Evolutionary conservation across 1,140 invertebrate genomes (phyloP).

Genomic region (Zaprionus camerounensis): DNA sequence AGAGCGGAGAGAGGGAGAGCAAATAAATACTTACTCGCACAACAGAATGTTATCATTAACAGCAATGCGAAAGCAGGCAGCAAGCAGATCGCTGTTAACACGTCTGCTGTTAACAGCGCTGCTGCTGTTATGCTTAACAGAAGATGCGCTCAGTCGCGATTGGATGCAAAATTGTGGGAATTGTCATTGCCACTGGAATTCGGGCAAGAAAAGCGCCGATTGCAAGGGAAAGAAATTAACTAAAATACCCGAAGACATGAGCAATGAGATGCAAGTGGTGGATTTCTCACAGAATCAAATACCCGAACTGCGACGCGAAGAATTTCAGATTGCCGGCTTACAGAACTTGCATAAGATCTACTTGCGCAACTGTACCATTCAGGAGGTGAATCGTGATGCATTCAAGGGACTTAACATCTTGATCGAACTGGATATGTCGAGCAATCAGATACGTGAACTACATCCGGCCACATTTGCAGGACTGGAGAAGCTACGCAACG

Average conservation of each 20-base stretch:
- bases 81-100: conserved; percentile 13
- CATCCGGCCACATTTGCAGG: conserved; percentile 89
- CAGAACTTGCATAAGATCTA: conserved; percentile 93
- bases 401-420: conserved; percentile 91
- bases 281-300: conserved; percentile 91
- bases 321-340: conserved; percentile 89
- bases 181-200: conserved; percentile 92
- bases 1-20: neutral
- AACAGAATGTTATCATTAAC: conserved; percentile 11
- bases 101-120: conserved; percentile 13
- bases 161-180: conserved; percentile 86
- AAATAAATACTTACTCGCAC: neutral
- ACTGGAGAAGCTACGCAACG: conserved; percentile 88
- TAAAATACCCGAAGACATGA: conserved; percentile 89
- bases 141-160: conserved; percentile 72
- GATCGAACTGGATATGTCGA: conserved; percentile 93
- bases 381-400: conserved; percentile 88
- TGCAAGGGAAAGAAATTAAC: conserved; percentile 88
- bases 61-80: neutral
- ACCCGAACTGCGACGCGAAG: conserved; percentile 87
- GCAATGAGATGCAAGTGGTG: conserved; percentile 90
- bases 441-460: conserved; percentile 89
- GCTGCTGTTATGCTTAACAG: conserved; percentile 19
- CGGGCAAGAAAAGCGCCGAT: conserved; percentile 92
- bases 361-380: conserved; percentile 89